Conservation (phyloP, 2,797 vertebrate species). For the Prionace glauca region DNA sequence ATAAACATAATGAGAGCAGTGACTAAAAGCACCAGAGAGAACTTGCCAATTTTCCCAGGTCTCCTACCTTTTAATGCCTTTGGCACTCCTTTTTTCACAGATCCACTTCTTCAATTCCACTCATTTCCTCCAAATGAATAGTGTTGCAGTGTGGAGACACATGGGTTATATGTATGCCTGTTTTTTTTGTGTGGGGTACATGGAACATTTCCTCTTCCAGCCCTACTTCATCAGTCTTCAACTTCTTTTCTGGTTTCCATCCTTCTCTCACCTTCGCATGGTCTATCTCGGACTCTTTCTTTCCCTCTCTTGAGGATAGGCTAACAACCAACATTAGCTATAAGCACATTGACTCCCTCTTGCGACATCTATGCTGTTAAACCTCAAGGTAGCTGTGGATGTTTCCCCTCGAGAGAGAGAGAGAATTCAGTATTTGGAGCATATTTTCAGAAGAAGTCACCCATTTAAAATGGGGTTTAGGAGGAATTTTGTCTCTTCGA, state of each 20-base stretch:
- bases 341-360: background rate
- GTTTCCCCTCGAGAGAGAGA: too few species aligned
- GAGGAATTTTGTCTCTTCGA: too few species aligned
- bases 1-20: background rate
- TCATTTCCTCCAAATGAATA: background rate
- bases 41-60: background rate
- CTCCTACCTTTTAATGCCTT: background rate
- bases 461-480: too few species aligned
- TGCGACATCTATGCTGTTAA: too few species aligned
- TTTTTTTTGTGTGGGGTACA: background rate
- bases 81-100: background rate
- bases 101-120: background rate
- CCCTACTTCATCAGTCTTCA: background rate
- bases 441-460: too few species aligned
- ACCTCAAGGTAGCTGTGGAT: too few species aligned
- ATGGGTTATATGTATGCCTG: background rate
- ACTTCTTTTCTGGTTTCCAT: background rate
- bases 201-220: background rate
- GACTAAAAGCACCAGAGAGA: too few species aligned
- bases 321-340: background rate
- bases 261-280: background rate
- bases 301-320: background rate
- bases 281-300: background rate
- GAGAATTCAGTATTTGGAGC: too few species aligned
- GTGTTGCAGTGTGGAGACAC: background rate